Evolutionary conservation across 92 coral and sea anemone genomes (phyloP).

Genomic region (Parazoanthus darwini): DNA sequence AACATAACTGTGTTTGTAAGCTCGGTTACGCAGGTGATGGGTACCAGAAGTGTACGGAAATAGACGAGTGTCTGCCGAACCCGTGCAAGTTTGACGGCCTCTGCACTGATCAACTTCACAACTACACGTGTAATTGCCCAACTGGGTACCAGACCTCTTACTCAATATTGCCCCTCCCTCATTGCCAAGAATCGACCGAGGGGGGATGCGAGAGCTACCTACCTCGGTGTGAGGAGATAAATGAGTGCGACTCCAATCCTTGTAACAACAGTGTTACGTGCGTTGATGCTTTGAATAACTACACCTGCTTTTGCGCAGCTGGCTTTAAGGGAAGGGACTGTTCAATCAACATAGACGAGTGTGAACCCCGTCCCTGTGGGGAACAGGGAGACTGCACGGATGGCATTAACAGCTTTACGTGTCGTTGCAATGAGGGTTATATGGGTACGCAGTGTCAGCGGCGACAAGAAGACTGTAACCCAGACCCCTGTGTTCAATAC

Average conservation of each 20-base stretch:
- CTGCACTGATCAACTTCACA: slow-evolving; percentile 70
- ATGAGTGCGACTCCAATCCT: not conserved
- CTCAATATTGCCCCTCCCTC: not conserved
- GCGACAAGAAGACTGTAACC: slow-evolving; percentile 51
- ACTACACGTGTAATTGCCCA: slow-evolving; percentile 70
- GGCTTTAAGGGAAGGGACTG: slow-evolving; percentile 75
- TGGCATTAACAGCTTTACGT: slow-evolving; percentile 64
- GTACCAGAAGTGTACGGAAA: slow-evolving; percentile 68
- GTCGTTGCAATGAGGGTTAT: slow-evolving; percentile 75
- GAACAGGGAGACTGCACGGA: slow-evolving; percentile 62
- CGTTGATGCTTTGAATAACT: slow-evolving; percentile 28
- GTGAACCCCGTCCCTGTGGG: slow-evolving; percentile 46
- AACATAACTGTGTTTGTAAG: slow-evolving; percentile 71
- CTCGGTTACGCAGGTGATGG: slow-evolving; percentile 83
- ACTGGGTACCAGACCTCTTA: slow-evolving; percentile 51
- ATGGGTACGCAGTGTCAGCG: slow-evolving; percentile 73
- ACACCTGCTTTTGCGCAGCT: slow-evolving; percentile 60
- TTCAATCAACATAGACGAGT: slow-evolving; percentile 70
- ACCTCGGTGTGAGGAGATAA: slow-evolving; percentile 15
- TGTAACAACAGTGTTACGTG: not conserved
- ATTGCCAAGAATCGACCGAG: not conserved
- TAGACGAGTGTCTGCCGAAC: slow-evolving; percentile 73
- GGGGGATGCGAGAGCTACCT: not conserved
- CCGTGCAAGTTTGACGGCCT: slow-evolving; percentile 67
- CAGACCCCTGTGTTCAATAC: slow-evolving; percentile 40